Conservation (phyloP, 2,888 invertebrate genomes). For the Sinodicranocentrus sp. region DNA sequence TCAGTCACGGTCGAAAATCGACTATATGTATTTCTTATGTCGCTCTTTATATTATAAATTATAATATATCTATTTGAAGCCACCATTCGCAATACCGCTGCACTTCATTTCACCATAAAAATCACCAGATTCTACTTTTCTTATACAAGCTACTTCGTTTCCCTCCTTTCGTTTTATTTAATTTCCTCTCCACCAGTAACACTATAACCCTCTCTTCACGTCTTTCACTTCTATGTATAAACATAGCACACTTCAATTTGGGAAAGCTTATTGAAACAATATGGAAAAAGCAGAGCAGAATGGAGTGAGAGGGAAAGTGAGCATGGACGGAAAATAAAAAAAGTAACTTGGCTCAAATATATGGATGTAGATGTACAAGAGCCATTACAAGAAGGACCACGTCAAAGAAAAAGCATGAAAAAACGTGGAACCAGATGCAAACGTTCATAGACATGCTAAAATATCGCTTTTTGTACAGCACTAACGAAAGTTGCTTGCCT, state of each 20-base stretch:
- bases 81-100: neutral
- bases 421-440: conserved; percentile 45
- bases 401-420: conserved; percentile 12
- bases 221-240: neutral
- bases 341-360: neutral
- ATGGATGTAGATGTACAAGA: conserved; percentile 5
- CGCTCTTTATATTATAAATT: too few species aligned
- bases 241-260: conserved; percentile 10
- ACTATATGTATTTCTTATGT: too few species aligned
- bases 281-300: too few species aligned
- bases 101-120: conserved; percentile 32
- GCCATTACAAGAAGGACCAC: conserved; percentile 15
- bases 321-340: neutral
- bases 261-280: neutral
- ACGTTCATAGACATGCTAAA: conserved; percentile 38
- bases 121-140: conserved; percentile 20
- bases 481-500: neutral
- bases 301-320: neutral
- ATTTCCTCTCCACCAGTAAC: conserved; percentile 25
- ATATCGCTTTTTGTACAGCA: conserved; percentile 31
- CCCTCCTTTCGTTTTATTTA: conserved; percentile 38
- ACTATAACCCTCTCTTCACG: neutral
- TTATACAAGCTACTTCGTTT: conserved; percentile 10
- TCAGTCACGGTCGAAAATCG: too few species aligned
- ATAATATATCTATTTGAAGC: neutral